Evolutionary conservation across 2,797 vertebrate species (phyloP), one percentile per base, ranked within the genome.

Genomic region (Dendrocincla fuliginosa): DNA sequence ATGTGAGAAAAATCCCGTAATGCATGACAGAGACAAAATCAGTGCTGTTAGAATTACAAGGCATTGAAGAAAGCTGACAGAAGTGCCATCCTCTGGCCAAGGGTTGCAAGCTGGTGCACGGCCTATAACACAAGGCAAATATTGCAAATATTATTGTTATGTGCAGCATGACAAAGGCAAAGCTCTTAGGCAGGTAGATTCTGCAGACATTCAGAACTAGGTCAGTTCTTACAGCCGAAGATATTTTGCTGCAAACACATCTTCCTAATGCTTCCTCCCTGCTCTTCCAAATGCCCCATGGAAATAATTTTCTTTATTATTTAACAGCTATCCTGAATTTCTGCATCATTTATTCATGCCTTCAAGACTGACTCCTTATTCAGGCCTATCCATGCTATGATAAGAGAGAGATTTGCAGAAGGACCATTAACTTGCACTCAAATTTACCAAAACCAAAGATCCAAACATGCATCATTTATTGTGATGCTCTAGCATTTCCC

Each of bases 51-150:
- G 97, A 96, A 89, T 81, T 63, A 90, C 28, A 64, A 59, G 93
- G 84, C 49, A 41, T 90, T 33, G 73, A 95, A 75, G 87, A 91
- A 96, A 96, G 96, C 87, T 95, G 63, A 59, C 68, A 96, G 96
- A 94, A 93, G 94, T 87, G 94, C 94, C 95, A 96, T 93, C 97
- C 87, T 94, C 95, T 96, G 97, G 97, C 94, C 63, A 6, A 95
- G 47, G 68, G 71, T 11, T 96, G 95, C 92, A 97, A 97, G 96
- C 92, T 73, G 60, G 67, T 53, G 78, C 52, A 8, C 46, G 25
- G 67, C 90, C 95, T 96, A 70, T 27, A 90, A 95, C 42, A 71
- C 46, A 95, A 90, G 97, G 93, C 87, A 92, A 84, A 77, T 95
- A 87, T 49, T 52, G 42, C 82, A 87, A 63, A 65, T 46, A 85